Evolutionary conservation across 2,888 invertebrate species (phyloP).

Genomic region (Zygogramma bicolorata): DNA sequence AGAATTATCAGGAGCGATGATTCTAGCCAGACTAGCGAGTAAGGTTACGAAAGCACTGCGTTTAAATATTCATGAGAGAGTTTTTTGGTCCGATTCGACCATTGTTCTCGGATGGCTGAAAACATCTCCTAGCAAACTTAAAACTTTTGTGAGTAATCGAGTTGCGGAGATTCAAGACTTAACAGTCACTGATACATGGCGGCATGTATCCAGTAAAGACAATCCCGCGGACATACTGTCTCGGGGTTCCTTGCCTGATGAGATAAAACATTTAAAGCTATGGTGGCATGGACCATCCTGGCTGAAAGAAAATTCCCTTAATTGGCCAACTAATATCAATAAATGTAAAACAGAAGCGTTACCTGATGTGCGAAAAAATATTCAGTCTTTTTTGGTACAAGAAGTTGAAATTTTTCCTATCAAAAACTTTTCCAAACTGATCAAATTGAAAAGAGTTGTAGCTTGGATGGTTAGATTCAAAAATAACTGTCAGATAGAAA

Average conservation of each 20-base stretch:
- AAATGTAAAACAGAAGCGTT: neutral
- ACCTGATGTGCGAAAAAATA: conserved; percentile 1
- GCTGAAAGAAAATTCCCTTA: neutral
- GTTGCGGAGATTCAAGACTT: conserved; percentile 40
- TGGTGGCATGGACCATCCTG: conserved; percentile 45
- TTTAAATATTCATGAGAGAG: neutral
- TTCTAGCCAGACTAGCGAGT: conserved; percentile 27
- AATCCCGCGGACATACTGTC: conserved; percentile 36
- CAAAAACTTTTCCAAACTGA: conserved; percentile 20
- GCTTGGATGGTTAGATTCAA: conserved; percentile 14
- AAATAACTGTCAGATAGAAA: neutral
- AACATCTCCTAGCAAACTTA: conserved; percentile 34
- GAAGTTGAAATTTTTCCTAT: neutral
- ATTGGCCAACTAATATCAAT: conserved; percentile 24
- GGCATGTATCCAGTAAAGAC: conserved; percentile 36
- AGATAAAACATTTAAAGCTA: conserved; percentile 23
- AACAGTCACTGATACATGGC: conserved; percentile 30
- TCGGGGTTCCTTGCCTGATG: conserved; percentile 16
- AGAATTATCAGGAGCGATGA: conserved; percentile 38
- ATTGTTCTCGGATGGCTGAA: conserved; percentile 43
- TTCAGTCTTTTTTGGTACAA: neutral
- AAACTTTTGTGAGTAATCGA: conserved; percentile 43
- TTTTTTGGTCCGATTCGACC: conserved; percentile 47
- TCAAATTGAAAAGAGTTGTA: conserved; percentile 7
- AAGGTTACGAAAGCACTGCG: conserved; percentile 14